Base-by-base conservation (phyloP, 2,797 vertebrate species). In the Nyctalus aviator region DNA sequence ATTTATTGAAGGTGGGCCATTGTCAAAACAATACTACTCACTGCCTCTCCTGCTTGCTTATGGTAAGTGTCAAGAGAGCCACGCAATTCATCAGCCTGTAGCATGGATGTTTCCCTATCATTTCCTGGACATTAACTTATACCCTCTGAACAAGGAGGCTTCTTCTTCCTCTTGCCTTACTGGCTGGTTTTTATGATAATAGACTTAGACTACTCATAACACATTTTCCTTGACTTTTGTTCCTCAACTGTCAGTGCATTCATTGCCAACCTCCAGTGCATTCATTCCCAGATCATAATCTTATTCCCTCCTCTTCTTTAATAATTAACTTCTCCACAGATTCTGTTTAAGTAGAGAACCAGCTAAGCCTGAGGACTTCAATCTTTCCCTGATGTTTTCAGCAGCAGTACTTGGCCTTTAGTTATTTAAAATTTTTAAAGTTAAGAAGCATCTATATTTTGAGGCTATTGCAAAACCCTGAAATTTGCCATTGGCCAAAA, bases 371-470 rank as follows among this genome's bases (percentile, higher is more conserved):
- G 23, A 30, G 32, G 25, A 37, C 8, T 48, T 84, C 20, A 72
- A 37, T 35, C 9, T 81, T 86, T 55, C 17, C 46, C 25, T 79
- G 10, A 77, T 77, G 35, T 69, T 91, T 37, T 50, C 21, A 87
- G 27, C 1, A 53, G 13, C 41, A 50, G 20, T 44, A 72, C 57
- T 44, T 27, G 12, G 9, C 32, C 50, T 50, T 64, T 30, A 69
- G 44, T 77, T 94, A 82, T 84, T 88, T 78, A 6, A 55, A 87
- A 37, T 44, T 81, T 87, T 84, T 32, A 86, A 46, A 35, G n/a
- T 78, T 84, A 76, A 84, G 48, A 77, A 84, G 4, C 4, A 91
- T 37, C 23, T 81, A 17, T 94, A 87, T 78, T 93, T 88, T 25
- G 55, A 53, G 21, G 21, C 17, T 83, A 53, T 66, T 68, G 17